A percentile compares a stretch with the other conserved stretches of the same genome.
phyloP scores from a whole-genome alignment of 2,888 invertebrate species.

The Calameuta pallipes region DNA sequence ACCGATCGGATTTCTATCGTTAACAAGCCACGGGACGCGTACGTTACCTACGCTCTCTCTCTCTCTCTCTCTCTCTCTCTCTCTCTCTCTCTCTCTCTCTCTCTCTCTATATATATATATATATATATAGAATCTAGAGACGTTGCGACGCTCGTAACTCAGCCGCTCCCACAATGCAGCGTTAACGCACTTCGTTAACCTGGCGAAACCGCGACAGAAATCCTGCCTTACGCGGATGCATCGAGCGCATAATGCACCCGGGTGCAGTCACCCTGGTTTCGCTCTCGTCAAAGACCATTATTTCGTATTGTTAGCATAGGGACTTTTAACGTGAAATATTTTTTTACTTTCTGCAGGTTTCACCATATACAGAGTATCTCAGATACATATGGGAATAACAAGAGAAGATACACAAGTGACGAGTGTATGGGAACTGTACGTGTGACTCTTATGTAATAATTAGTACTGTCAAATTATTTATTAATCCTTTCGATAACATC shows the following conservation, averaged over 20 bases:
- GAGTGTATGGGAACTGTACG: too few relatives aligned
- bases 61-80: not conserved
- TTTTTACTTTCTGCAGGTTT: too few relatives aligned
- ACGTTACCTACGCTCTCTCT: constrained; percentile 22
- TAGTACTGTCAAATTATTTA: too few relatives aligned
- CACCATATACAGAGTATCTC: too few relatives aligned
- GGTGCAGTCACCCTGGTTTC: constrained; percentile 11
- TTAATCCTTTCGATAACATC: too few relatives aligned
- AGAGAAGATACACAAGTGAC: too few relatives aligned
- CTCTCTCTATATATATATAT: not conserved
- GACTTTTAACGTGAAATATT: too few relatives aligned
- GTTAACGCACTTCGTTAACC: constrained; percentile 56
- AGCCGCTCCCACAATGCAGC: constrained; percentile 58
- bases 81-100: not conserved
- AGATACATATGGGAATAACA: too few relatives aligned
- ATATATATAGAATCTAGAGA: constrained; percentile 46
- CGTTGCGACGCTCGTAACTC: constrained; percentile 46
- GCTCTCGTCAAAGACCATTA: too few relatives aligned
- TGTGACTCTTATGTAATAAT: too few relatives aligned
- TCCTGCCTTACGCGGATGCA: constrained; percentile 39
- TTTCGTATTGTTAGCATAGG: too few relatives aligned
- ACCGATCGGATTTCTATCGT: constrained; percentile 62
- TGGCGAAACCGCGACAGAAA: constrained; percentile 37
- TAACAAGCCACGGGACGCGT: constrained; percentile 51
- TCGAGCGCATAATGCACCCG: constrained; percentile 30